Evolutionary conservation across 2,888 invertebrate species (phyloP), one percentile per base, ranked within the genome.

Genomic region (Andrena dorsata): DNA sequence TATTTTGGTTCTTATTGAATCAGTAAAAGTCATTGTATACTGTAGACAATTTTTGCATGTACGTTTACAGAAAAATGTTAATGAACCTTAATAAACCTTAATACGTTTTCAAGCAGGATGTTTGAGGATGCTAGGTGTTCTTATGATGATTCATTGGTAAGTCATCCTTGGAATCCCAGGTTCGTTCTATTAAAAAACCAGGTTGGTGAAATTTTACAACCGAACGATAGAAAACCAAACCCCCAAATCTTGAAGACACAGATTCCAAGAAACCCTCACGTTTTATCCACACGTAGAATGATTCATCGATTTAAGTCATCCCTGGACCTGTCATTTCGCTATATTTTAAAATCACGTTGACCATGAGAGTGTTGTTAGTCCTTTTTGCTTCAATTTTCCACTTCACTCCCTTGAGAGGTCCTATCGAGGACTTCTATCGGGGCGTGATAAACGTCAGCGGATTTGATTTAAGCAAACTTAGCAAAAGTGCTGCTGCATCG

Each of bases 381-480:
- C 23, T 56, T 56, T 56, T 56, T 23, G 8, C 56, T 23, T 56
- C 2, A 4, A 23, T 26, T 56, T 23, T 56, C 23, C 56, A 23
- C 56, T 23, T 23, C 56, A 23, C 56, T 26, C 4, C 20, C 32
- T 16, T 30, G 26, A 10, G 20, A 23, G 20, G 51, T 41, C 5
- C 41, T 41, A 41, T 41, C 41, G 41, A 41, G 41, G 41, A 41
- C 16, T 47, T 32, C 47, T 16, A 35, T 13, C 30, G 10, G 73
- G 26, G 0, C 6, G 8, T n/a, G 16, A 49, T 64, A 63, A 80
- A 73, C 16, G 66, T 83, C 53, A 26, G 32, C 6, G 5, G 3
- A 53, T 26, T 75, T 60, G 51, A 76, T 63, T 84, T 78, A 82
- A 28, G 7, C 20, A 64, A 81, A 85, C 69, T 47, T 41, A 35